Evolutionary conservation across 2,113 vertebrate species (phyloP), one percentile per base, ranked within the genome.

Genomic region (Pituophis catenifer): DNA sequence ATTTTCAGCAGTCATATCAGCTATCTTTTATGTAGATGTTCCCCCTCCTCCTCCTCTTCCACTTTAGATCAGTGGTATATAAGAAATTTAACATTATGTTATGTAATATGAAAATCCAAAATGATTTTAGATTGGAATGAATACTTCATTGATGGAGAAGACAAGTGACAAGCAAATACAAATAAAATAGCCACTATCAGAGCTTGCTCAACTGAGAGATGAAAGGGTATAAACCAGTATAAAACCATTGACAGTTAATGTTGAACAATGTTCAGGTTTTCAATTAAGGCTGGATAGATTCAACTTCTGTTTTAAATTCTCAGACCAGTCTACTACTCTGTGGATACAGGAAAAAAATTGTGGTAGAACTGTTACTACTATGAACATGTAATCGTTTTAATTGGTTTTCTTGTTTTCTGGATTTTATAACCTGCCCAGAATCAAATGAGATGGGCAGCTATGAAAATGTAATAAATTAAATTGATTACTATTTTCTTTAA

Each of bases 21-120:
- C n/a, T 2, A 21, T 92, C 94, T 94, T 48, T 59, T 94, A 57
- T 75, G 19, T 55, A 58, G 50, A 54, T 91, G 95, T 93, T 57
- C 10, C 59, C 26, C 3, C 38, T 44, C 38, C 59, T 65, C 26
- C 59, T 65, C 26, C 11, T 58, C 1, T 29, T 70, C 94, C 8
- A 1, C 17, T 90, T 50, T 58, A 94, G 50, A 93, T 17, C 75
- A 21, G 21, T 53, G 59, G 75, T 93, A 95, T 96, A 88, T 70
- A 95, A 90, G 65, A 89, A 26, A 19, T 94, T 94, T 95, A 75
- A 29, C 33, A 89, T 2, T 89, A 88, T 6, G n/a, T 24, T 89
- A 9, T 21, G 91, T 94, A 29, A 93, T 91, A 33, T 26, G 87
- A 29, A 13, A 26, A 15, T 55, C 44, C 5, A 86, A 19, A 87